Evolutionary conservation across 2,888 invertebrate genomes (phyloP).

Genomic region (Pyrrhosoma nymphula): DNA sequence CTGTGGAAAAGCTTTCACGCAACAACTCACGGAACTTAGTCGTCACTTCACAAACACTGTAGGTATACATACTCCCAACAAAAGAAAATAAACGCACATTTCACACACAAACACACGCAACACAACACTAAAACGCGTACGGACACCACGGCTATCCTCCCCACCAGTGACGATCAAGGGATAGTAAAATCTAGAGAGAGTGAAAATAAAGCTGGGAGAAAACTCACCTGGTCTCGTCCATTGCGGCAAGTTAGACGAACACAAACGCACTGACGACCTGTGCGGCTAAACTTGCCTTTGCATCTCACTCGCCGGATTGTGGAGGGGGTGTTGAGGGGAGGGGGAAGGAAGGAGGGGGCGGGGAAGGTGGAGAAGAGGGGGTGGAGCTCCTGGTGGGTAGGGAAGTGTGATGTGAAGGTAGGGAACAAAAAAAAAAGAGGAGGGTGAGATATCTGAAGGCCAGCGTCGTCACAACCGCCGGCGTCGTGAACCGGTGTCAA

Average conservation of each 20-base stretch:
- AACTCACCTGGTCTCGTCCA: slow-evolving; percentile 7
- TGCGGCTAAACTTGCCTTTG: not conserved
- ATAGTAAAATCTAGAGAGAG: no score
- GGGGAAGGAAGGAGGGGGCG: not conserved
- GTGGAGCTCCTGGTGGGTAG: not conserved
- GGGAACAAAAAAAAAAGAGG: not conserved
- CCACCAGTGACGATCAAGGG: no score
- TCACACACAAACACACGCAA: not conserved
- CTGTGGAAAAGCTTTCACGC: no score
- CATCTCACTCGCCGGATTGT: not conserved
- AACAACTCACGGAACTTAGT: no score
- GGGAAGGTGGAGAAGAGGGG: not conserved
- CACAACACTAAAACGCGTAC: not conserved
- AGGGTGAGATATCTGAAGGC: slow-evolving; percentile 11
- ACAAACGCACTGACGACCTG: not conserved
- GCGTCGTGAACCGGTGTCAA: slow-evolving; percentile 59
- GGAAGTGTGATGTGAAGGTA: slow-evolving; percentile 45
- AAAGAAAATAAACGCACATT: not conserved
- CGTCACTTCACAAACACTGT: no score
- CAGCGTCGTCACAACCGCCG: slow-evolving; percentile 47
- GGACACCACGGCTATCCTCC: no score
- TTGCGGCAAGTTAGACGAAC: not conserved
- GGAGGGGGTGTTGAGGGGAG: not conserved
- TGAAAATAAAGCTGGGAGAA: not conserved
- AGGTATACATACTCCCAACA: no score